Base-by-base conservation (phyloP, 2,113 vertebrate genomes). In the Thryonomys swinderianus region DNA sequence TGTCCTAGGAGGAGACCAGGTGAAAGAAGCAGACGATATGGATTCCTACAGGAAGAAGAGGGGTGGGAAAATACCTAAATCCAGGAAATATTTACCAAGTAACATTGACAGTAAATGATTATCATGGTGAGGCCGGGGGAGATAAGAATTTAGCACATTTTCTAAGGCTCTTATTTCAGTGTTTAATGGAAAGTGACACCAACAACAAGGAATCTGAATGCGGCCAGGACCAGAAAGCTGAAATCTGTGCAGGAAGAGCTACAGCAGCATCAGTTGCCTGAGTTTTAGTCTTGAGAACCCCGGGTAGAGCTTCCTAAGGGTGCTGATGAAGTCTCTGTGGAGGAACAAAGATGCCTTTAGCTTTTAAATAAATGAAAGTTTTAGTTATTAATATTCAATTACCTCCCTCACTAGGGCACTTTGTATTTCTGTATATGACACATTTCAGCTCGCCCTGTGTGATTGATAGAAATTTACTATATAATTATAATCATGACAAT, bases 401-500 rank as follows among this genome's bases (percentile, higher is more conserved):
- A 88, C 40, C 4, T 78, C 17, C 37, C 21, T 69, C 23, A 87
- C 74, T 51, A 7, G 37, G 79, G 66, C 51, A 88, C 62, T 94
- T 88, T 88, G 14, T 66, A 51, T 76, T 93, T 93, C 62, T 74
- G 0, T 53, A 90, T 32, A 42, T 80, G 42, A 92, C 12, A 83
- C 5, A 48, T 84, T 86, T 95, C 55, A 93, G 57, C 30, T 59
- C 61, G 71, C 25, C 6, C 64, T 71, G 55, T 37, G 23, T 23
- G 25, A 61, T 0, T 84, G 55, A 92, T 55, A 90, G 57, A 66
- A 92, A 87, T 53, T 34, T 42, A 30, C 17, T 62, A 3, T 61
- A 30, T 82, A 82, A 87, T 61, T 92, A 74, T 92, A 55, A 86
- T 51, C 37, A 88, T 92, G n/a, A 90, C 21, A 92, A 86, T 62